A percentile compares a stretch with the other conserved stretches of the same genome.
phyloP scores from a whole-genome alignment of 2,888 invertebrate genomes.

The Julus scanicus region DNA sequence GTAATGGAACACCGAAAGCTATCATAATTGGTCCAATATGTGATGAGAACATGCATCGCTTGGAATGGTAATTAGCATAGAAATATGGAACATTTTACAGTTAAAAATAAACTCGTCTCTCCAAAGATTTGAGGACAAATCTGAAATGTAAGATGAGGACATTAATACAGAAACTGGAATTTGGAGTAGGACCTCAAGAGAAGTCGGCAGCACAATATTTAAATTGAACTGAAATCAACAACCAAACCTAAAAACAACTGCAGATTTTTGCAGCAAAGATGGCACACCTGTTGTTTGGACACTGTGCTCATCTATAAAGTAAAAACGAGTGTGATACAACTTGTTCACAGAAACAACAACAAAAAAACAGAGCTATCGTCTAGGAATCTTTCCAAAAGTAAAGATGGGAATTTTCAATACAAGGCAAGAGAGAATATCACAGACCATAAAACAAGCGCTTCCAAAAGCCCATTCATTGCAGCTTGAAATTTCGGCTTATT shows the following conservation, averaged over 20 bases:
- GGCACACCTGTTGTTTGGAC: background rate
- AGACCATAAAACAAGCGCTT: background rate
- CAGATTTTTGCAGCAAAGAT: background rate
- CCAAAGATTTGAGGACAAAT: background rate
- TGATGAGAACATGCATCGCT: background rate
- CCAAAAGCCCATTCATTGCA: background rate
- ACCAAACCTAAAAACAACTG: background rate
- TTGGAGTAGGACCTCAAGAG: no score
- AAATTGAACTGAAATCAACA: background rate
- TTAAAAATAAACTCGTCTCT: background rate
- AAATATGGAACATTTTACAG: background rate
- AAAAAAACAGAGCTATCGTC: background rate
- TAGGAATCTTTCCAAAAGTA: background rate
- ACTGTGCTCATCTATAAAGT: background rate
- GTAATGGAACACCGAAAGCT: constrained; percentile 32
- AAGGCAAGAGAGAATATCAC: background rate
- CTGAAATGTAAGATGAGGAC: constrained; percentile 2
- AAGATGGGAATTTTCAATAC: background rate
- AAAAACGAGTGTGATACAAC: constrained; percentile 17
- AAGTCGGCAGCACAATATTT: background rate
- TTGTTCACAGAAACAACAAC: background rate
- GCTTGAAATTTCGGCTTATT: background rate
- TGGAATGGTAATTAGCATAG: background rate
- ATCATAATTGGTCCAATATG: background rate
- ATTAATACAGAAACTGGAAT: background rate